Base-by-base conservation (phyloP, 2,888 invertebrate species). In the Dicycla oo region DNA sequence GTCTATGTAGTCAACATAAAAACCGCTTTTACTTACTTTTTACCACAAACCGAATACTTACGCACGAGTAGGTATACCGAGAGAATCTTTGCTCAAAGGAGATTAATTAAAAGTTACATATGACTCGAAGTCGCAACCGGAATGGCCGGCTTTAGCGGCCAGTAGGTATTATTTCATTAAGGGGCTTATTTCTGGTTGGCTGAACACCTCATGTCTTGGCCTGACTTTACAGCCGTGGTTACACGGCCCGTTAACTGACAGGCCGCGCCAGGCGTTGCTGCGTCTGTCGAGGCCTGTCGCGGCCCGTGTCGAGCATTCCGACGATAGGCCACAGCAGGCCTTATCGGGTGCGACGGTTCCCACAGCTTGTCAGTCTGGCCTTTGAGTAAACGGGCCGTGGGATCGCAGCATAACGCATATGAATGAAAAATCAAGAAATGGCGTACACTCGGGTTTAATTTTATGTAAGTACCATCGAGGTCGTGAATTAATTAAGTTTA, bases 61-160 rank as follows among this genome's bases (percentile, higher is more conserved):
- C 38, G 18, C 34, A n/a, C 43, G 49, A 38, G 38, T 26, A 15
- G 26, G 34, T 43, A 13, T 66, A 64, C 20, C 6, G 49, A 23
- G 26, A 49, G 45, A 80, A 63, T 56, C 58, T 67, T 60, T 38
- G 57, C 34, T 53, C 51, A 68, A 56, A 66, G 34, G 38, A 2
- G 40, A 45, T 63, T 80, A 80, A 82, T 76, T 80, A 75, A 79
- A 82, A 79, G 72, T 78, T 68, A 61, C 69, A 69, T 56, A 51
- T 8, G 53, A 49, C 40, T 60, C 20, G 11, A 61, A 74, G 45
- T 74, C 54, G 47, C 56, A 40, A 15, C 34, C 13, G 30, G 20
- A 67, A 69, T 69, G 51, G 63, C 10, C 34, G 20, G 66, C 54
- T n/a, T 18, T 47, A 66, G 20, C 20, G 34, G 11, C 23, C 67